Percentiles rank a stretch among this genome's conserved stretches.
Conservation (phyloP, 2,113 vertebrate species). For the Pantherophis guttatus region DNA sequence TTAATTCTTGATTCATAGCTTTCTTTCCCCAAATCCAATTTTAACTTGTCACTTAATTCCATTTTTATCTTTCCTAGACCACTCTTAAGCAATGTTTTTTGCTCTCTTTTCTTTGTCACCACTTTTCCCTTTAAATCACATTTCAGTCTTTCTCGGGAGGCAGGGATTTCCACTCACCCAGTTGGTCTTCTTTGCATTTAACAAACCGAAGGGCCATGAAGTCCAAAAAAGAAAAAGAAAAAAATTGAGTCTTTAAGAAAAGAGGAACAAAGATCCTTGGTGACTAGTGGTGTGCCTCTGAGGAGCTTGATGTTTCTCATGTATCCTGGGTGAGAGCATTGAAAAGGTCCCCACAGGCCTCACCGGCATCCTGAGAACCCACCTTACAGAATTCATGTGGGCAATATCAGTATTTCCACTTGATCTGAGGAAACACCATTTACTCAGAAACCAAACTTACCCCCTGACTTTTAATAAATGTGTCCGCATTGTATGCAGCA, state of each 20-base stretch:
- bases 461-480: background rate
- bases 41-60: background rate
- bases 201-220: background rate
- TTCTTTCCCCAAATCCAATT: background rate
- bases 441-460: background rate
- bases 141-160: background rate
- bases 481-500: background rate
- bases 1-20: background rate
- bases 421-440: background rate
- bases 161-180: background rate
- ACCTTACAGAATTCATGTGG: background rate
- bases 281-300: background rate
- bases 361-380: background rate
- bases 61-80: background rate
- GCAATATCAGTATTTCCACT: background rate
- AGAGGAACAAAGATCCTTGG: background rate
- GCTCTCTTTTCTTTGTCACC: background rate
- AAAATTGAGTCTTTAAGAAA: background rate
- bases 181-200: background rate
- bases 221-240: background rate
- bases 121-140: background rate
- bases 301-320: background rate
- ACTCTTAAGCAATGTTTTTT: background rate
- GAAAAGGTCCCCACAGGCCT: background rate
- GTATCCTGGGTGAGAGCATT: background rate